These are phyloP conservation scores for Radopholus similis DNA, from an alignment of 1,140 invertebrate genomes.

Conservation along the genomic window DNA sequence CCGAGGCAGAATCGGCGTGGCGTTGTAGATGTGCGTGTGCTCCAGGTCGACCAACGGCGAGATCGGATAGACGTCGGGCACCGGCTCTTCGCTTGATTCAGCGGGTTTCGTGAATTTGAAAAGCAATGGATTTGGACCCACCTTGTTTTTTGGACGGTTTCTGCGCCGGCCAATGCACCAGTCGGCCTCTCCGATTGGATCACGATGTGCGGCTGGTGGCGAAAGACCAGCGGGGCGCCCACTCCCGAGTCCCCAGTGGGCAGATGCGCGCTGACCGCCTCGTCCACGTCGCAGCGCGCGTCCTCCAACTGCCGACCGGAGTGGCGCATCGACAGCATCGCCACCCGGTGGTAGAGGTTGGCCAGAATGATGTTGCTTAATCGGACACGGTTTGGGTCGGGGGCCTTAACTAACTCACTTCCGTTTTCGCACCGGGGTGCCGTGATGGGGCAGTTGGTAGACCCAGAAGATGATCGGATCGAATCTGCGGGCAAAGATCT, in stretches of 20 bases:
- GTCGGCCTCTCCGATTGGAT: slow-evolving; percentile 34
- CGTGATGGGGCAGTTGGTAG: slow-evolving; percentile 36
- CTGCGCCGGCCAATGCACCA: slow-evolving; percentile 29
- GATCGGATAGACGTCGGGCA: slow-evolving; percentile 52
- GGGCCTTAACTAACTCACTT: slow-evolving; percentile 28
- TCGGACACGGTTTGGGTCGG: slow-evolving; percentile 5
- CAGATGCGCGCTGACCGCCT: slow-evolving; percentile 35
- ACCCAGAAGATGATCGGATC: slow-evolving; percentile 58
- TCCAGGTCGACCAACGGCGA: slow-evolving; percentile 52
- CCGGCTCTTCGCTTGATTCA: slow-evolving; percentile 17
- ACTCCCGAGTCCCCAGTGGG: slow-evolving; percentile 24
- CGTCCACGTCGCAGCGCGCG: slow-evolving; percentile 46
- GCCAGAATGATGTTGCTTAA: slow-evolving; percentile 53
- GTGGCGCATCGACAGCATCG: slow-evolving; percentile 19
- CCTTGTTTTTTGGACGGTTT: slow-evolving; percentile 34
- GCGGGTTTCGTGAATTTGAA: neutral
- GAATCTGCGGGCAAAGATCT: no score
- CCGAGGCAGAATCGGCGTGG: slow-evolving; percentile 35
- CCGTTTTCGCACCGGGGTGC: slow-evolving; percentile 52
- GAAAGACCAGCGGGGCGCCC: slow-evolving; percentile 39
- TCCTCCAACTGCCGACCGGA: slow-evolving; percentile 19
- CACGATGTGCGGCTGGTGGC: slow-evolving; percentile 46
- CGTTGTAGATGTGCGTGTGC: slow-evolving; percentile 51
- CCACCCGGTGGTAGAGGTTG: slow-evolving; percentile 40
- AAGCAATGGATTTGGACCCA: neutral